Evolutionary conservation across 2,113 vertebrate genomes (phyloP), one percentile per base, ranked within the genome.

Genomic region (Columba livia): DNA sequence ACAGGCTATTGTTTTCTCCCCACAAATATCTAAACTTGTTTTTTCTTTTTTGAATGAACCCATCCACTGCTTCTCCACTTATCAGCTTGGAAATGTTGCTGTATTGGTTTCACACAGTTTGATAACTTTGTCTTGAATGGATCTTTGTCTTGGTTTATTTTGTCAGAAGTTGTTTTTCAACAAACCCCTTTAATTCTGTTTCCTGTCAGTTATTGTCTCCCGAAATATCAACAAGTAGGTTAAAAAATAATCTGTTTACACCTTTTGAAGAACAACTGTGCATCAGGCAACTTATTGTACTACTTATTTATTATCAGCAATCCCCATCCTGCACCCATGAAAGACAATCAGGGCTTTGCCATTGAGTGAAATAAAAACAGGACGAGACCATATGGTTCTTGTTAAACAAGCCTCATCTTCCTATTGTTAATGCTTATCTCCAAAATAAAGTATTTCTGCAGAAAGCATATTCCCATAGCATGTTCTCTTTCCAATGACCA

Each of bases 371-470:
- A 96, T 80, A 94, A 82, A 94, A 84, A 70, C 92, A 95, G 79
- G 75, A 92, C 79, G 42, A 75, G 77, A 89, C 85, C 95, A 97
- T 95, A 96, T 94, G 96, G 94, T 92, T 96, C 97, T 92, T 95
- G 95, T 97, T 97, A 95, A 91, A 95, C 15, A 40, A 95, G 51
- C 88, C 90, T 94, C 95, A 95, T 97, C 95, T 95, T 96, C 87
- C 95, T 86, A 96, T 96, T 95, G 90, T 94, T 97, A 97, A 96
- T 93, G 91, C 96, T 97, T 96, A 97, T 96, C 96, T 96, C 84
- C 89, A 93, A 94, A 97, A 93, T 94, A 97, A 97, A 97, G 96
- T 95, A 95, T 96, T 96, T 96, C 73, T 97, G 85, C 92, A 90
- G 82, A 95, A 97, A 97, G 66, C 94, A 74, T 96, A 97, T 97